Percentiles rank a stretch among this genome's conserved stretches.
These are phyloP conservation scores for Spodoptera littoralis DNA, from an alignment of 2,888 invertebrate genomes.

Conservation along the genomic window DNA sequence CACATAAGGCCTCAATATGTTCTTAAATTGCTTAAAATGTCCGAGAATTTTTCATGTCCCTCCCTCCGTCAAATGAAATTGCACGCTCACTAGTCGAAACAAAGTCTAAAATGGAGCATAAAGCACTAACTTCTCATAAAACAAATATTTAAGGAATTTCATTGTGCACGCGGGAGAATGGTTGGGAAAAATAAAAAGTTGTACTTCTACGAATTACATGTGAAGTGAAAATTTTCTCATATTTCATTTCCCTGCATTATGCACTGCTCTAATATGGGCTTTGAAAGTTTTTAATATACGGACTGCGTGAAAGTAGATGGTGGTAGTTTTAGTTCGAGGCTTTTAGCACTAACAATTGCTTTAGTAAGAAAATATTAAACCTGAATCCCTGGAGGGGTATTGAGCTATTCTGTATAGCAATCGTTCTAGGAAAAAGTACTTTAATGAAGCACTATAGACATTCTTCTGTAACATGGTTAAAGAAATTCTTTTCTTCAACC, in stretches of 20 bases:
- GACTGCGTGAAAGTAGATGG: slow-evolving; percentile 32
- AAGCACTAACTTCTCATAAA: slow-evolving; percentile 25
- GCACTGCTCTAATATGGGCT: slow-evolving; percentile 32
- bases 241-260: slow-evolving; percentile 40
- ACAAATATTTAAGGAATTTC: slow-evolving; percentile 50
- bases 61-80: slow-evolving; percentile 21
- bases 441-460: slow-evolving; percentile 18
- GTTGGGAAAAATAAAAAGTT: slow-evolving; percentile 51
- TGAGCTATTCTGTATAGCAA: slow-evolving; percentile 27
- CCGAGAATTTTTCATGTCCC: slow-evolving; percentile 39
- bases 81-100: slow-evolving; percentile 36
- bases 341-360: slow-evolving; percentile 26
- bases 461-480: slow-evolving; percentile 17
- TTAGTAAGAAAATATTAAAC: slow-evolving; percentile 18
- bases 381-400: slow-evolving; percentile 22
- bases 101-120: slow-evolving; percentile 36
- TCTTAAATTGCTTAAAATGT: slow-evolving; percentile 48
- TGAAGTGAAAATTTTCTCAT: slow-evolving; percentile 30
- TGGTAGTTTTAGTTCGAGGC: slow-evolving; percentile 28
- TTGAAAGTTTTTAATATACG: slow-evolving; percentile 50
- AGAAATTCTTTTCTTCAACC: slow-evolving; percentile 37
- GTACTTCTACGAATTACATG: slow-evolving; percentile 46
- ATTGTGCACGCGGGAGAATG: slow-evolving; percentile 49
- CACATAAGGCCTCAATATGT: slow-evolving; percentile 48
- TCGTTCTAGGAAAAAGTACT: slow-evolving; percentile 11